phyloP scores from a whole-genome alignment of 2,113 vertebrate species.

The Clarias batrachus region DNA sequence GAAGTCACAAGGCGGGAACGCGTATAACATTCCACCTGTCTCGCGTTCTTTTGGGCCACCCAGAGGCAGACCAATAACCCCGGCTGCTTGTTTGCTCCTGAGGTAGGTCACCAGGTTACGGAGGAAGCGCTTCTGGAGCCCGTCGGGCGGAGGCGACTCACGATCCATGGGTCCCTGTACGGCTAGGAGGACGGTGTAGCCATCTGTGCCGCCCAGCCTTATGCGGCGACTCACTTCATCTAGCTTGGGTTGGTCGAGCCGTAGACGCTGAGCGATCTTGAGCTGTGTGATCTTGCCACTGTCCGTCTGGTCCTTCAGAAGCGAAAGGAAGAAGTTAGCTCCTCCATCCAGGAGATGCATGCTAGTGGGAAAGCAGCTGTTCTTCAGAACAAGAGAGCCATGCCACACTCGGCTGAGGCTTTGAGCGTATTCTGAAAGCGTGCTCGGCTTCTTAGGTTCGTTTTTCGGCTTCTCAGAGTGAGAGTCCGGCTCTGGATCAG shows the following conservation, averaged over 20 bases:
- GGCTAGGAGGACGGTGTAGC: conserved; percentile 89
- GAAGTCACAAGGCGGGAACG: conserved; percentile 94
- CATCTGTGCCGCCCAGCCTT: conserved; percentile 87
- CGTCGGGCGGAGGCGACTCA: conserved; percentile 75
- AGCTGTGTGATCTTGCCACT: conserved; percentile 83
- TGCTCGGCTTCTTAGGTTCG: conserved; percentile 76
- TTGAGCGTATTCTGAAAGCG: conserved; percentile 86
- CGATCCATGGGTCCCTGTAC: conserved; percentile 81
- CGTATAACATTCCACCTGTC: conserved; percentile 91
- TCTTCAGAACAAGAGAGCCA: conserved; percentile 93
- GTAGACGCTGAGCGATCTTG: conserved; percentile 95
- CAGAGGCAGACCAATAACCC: conserved; percentile 92
- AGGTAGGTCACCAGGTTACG: conserved; percentile 98
- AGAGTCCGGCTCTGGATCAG: conserved; percentile 70
- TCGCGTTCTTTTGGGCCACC: conserved; percentile 86
- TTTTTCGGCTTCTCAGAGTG: conserved; percentile 73
- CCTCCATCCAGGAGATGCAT: conserved; percentile 95
- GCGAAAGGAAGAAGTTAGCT: conserved; percentile 77
- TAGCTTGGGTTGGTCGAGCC: conserved; percentile 94
- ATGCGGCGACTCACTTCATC: conserved; percentile 93
- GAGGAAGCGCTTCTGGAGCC: conserved; percentile 91
- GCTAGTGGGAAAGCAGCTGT: conserved; percentile 95
- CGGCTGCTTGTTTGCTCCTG: conserved; percentile 97
- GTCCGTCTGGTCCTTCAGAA: conserved; percentile 79
- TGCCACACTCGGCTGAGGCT: conserved; percentile 87